These are phyloP conservation scores for Mamestra configurata DNA, from an alignment of 1,140 invertebrate genomes.

Conservation along the genomic window DNA sequence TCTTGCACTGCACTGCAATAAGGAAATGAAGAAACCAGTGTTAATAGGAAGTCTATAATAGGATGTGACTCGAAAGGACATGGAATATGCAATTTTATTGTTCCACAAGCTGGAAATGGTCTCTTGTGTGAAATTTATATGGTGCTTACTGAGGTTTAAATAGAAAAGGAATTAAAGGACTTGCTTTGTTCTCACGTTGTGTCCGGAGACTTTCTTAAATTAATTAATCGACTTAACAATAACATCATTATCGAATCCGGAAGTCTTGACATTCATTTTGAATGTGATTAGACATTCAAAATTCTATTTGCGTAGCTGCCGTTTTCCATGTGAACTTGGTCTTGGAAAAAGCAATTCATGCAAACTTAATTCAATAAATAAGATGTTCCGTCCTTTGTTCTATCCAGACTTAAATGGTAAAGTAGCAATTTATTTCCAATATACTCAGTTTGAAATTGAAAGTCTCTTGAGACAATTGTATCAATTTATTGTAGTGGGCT, in stretches of 20 bases:
- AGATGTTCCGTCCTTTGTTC: constrained; percentile 45
- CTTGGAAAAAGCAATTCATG: constrained; percentile 37
- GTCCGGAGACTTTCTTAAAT: not conserved
- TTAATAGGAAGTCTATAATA: constrained; percentile 34
- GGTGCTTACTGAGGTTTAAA: not conserved
- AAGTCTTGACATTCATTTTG: too few relatives aligned
- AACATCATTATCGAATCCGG: too few relatives aligned
- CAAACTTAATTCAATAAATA: constrained; percentile 36
- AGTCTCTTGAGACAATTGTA: constrained; percentile 63
- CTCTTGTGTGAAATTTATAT: constrained; percentile 4
- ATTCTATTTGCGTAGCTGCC: not conserved
- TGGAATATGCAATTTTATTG: constrained; percentile 59
- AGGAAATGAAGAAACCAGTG: constrained; percentile 40
- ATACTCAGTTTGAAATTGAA: constrained; percentile 55
- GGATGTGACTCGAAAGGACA: constrained; percentile 33
- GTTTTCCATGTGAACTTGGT: constrained; percentile 7
- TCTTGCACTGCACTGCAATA: constrained; percentile 47
- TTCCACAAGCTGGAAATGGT: not conserved
- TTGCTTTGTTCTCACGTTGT: constrained; percentile 7
- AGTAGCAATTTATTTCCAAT: constrained; percentile 55
- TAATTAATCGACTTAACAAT: not conserved
- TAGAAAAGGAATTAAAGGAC: not conserved
- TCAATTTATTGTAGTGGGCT: constrained; percentile 66
- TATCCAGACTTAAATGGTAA: constrained; percentile 37
- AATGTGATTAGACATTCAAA: not conserved